Evolutionary conservation across 2,797 vertebrate genomes (phyloP), one percentile per base, ranked within the genome.

Genomic region (Streptopelia turtur): DNA sequence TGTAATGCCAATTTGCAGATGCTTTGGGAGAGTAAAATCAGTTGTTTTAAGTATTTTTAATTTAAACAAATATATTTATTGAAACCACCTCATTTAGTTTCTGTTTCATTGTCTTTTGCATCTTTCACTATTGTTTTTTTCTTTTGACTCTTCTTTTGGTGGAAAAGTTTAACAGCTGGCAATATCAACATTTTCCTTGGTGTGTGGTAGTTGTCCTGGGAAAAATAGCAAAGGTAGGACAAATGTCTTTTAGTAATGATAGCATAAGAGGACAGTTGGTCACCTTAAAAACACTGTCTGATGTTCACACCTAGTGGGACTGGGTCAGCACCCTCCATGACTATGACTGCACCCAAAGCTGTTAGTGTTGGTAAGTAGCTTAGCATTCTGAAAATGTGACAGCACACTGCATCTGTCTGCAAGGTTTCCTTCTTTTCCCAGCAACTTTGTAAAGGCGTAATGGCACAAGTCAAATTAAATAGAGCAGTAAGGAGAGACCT

Each of bases 321-420:
- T 72, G 50, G 0, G 13, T 74, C 31, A 0, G 0, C 1, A 2
- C 17, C 49, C 21, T 55, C 16, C 15, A 13, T 30, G 28, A 53
- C 25, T 50, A 7, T 49, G 63, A 27, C 22, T 37, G 56, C 5
- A 16, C 14, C 6, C 31, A 74, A n/a, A 83, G 25, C 6, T 76
- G n/a, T n/a, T 57, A 21, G 6, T 53, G 41, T 80, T 76, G 56
- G 11, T 49, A 23, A 43, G 21, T 22, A 60, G 31, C 31, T 88
- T 30, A 59, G 20, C 49, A 77, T 91, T 82, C 66, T 57, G 31
- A 65, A 75, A 11, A 74, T 61, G 33, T 50, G 50, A 59, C 37
- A 83, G 20, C 8, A 33, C 10, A 27, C 25, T 56, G 20, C n/a
- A 35, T 21, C 39, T 43, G 30, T 56, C 60, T 75, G n/a, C 17